phyloP scores from a whole-genome alignment of 2,113 vertebrate species.

The Bubo bubo region DNA sequence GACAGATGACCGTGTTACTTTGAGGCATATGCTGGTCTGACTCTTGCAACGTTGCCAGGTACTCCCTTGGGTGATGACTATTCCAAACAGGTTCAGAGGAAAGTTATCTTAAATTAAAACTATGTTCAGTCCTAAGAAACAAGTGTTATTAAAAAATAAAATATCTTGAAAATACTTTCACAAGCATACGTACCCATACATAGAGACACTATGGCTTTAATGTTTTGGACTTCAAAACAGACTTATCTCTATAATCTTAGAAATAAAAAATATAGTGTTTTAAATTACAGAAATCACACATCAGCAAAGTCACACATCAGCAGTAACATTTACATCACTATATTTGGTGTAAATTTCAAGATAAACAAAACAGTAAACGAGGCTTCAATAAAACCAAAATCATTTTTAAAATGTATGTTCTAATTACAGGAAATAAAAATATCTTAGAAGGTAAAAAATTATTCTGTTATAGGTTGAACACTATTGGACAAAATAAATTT shows the following conservation, averaged over 20 bases:
- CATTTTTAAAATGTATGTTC: background rate
- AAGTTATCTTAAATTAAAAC: background rate
- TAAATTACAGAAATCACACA: background rate
- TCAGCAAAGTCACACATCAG: background rate
- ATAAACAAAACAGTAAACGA: background rate
- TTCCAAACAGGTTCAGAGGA: background rate
- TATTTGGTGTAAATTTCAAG: background rate
- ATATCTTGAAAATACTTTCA: background rate
- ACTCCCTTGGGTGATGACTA: background rate
- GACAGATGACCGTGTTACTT: background rate
- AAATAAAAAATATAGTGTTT: background rate
- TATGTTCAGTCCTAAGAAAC: background rate
- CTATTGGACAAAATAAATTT: background rate
- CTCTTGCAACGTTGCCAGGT: background rate
- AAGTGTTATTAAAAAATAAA: constrained; percentile 11
- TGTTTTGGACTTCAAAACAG: background rate
- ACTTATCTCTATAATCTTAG: background rate
- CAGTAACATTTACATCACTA: background rate
- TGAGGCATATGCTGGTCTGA: background rate
- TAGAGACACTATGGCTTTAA: background rate
- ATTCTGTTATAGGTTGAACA: background rate
- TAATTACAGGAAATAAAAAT: background rate
- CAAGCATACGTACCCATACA: background rate
- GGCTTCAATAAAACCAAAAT: background rate
- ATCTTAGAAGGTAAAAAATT: background rate